Percentiles rank a stretch among this genome's conserved stretches.
Conservation (phyloP, 1,140 invertebrate species). For the Sinella curviseta region DNA sequence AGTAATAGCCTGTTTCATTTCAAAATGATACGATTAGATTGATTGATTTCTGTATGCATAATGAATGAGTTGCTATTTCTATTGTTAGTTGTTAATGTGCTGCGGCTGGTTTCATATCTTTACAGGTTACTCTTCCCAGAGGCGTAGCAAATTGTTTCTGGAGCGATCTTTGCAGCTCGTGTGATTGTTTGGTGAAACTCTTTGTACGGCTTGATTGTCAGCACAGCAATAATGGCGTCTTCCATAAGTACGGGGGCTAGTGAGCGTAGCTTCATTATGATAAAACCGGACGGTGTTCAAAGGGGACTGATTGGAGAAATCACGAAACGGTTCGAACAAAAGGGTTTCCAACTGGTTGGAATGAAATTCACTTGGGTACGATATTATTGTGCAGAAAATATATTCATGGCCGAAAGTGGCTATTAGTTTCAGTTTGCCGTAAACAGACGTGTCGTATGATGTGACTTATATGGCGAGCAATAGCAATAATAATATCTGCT, state of each 20-base stretch:
- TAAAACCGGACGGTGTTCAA: constrained; percentile 98
- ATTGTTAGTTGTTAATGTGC: too few species aligned
- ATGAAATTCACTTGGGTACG: constrained; percentile 82
- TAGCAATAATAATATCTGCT: not conserved
- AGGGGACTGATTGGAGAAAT: constrained; percentile 93
- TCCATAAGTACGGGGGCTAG: not conserved
- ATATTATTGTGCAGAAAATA: too few species aligned
- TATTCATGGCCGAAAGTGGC: not conserved
- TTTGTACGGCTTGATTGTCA: not conserved
- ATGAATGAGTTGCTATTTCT: too few species aligned
- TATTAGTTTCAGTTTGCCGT: not conserved
- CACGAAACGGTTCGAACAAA: constrained; percentile 90
- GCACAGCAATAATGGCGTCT: not conserved
- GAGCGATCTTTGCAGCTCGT: not conserved
- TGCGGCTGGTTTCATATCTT: too few species aligned
- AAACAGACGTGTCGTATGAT: too few species aligned
- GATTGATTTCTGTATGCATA: too few species aligned
- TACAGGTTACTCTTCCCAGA: too few species aligned
- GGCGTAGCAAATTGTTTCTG: too few species aligned
- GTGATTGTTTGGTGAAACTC: not conserved
- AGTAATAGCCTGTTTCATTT: too few species aligned
- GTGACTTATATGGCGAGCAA: too few species aligned
- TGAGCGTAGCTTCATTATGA: constrained; percentile 96
- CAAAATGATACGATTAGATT: too few species aligned
- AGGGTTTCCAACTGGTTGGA: constrained; percentile 95